Conservation (phyloP, 2,888 invertebrate genomes). For the Neelides folsomi region DNA sequence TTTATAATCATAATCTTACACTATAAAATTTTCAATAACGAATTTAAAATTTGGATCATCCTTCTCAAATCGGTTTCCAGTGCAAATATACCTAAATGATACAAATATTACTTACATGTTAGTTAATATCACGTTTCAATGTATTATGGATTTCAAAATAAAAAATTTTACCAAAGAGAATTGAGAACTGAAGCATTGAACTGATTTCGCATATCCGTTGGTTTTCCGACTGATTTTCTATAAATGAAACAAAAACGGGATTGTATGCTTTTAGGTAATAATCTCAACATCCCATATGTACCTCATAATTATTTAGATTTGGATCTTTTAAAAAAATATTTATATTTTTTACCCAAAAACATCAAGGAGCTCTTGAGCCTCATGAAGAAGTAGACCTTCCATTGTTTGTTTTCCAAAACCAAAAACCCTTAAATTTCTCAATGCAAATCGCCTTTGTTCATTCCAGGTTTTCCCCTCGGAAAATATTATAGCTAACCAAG, state of each 20-base stretch:
- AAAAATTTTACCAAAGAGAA: conserved; percentile 31
- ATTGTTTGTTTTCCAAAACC: conserved; percentile 30
- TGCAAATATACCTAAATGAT: conserved; percentile 13
- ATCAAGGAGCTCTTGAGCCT: conserved; percentile 25
- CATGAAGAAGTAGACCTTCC: conserved; percentile 23
- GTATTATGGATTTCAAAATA: too few relatives aligned
- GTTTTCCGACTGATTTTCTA: conserved; percentile 27
- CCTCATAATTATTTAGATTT: too few relatives aligned
- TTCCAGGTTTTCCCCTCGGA: conserved; percentile 28
- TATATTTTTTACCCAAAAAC: conserved; percentile 20
- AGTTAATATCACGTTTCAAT: too few relatives aligned
- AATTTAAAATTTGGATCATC: conserved; percentile 29
- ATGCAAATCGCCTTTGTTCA: conserved; percentile 28
- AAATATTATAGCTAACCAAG: conserved; percentile 18
- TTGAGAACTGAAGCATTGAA: conserved; percentile 32
- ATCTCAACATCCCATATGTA: too few relatives aligned
- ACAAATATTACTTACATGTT: too few relatives aligned
- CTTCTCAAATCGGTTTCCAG: conserved; percentile 26
- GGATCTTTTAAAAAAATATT: too few relatives aligned
- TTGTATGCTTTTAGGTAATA: too few relatives aligned
- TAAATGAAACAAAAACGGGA: background rate
- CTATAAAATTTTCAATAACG: conserved; percentile 26
- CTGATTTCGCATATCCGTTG: conserved; percentile 20
- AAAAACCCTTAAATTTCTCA: conserved; percentile 22
- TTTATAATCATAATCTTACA: conserved; percentile 10